Evolutionary conservation across 1,140 invertebrate genomes (phyloP).

Genomic region (Drosophila ohnishii): DNA sequence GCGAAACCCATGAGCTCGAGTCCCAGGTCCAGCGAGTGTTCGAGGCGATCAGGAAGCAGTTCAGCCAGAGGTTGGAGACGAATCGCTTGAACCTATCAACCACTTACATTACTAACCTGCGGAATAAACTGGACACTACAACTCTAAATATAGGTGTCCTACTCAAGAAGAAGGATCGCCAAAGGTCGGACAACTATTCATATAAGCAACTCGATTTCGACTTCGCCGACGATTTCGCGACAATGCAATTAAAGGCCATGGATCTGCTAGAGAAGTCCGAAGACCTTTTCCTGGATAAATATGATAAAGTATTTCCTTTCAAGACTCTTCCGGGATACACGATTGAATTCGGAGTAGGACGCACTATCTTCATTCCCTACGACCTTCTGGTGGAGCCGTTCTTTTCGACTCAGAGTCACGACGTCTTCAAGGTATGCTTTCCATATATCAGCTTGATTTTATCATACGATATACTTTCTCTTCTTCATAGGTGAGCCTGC

Average conservation of each 20-base stretch:
- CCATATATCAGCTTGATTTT: neutral
- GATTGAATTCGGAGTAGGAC: neutral
- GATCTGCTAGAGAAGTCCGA: neutral
- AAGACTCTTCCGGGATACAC: neutral
- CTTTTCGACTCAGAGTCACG: neutral
- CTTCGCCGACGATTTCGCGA: neutral
- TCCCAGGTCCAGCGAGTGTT: neutral
- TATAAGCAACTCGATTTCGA: neutral
- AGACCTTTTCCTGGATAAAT: neutral
- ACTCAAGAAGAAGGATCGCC: neutral
- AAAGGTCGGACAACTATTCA: neutral
- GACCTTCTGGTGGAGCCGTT: neutral
- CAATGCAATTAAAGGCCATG: neutral
- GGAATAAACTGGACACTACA: neutral
- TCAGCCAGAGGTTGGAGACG: neutral
- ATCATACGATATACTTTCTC: neutral
- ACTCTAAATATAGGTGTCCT: neutral
- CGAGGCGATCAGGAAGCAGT: neutral
- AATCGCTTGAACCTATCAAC: neutral
- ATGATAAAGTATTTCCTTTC: neutral
- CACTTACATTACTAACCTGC: neutral
- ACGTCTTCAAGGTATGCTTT: neutral
- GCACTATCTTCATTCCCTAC: neutral
- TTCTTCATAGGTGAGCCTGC: neutral
- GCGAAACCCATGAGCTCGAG: neutral